phyloP scores from a whole-genome alignment of 2,888 invertebrate genomes.

The Sturmia bella region DNA sequence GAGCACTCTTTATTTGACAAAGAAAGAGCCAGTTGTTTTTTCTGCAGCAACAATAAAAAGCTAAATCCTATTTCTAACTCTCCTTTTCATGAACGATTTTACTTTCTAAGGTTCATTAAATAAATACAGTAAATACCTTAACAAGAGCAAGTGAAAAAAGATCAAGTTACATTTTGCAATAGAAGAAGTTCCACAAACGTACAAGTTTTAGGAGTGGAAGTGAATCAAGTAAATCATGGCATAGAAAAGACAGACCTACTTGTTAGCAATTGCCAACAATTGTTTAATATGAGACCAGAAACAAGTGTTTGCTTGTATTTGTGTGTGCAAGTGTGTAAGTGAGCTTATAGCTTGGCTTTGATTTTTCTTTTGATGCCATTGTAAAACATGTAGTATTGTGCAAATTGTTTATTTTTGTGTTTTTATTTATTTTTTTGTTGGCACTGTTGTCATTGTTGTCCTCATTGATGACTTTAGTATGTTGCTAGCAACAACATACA shows the following conservation, averaged over 20 bases:
- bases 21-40: neutral
- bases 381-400: constrained; percentile 60
- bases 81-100: constrained; percentile 28
- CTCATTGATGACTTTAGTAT: constrained; percentile 58
- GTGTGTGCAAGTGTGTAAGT: constrained; percentile 8
- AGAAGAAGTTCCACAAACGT: constrained; percentile 37
- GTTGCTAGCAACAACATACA: constrained; percentile 30
- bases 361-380: constrained; percentile 55
- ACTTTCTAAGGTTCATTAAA: constrained; percentile 52
- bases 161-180: constrained; percentile 22
- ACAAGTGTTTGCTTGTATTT: constrained; percentile 35
- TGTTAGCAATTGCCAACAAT: constrained; percentile 63
- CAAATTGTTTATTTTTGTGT: constrained; percentile 64
- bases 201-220: constrained; percentile 40
- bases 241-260: constrained; percentile 61
- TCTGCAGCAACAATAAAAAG: neutral
- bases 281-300: constrained; percentile 12
- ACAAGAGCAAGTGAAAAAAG: constrained; percentile 7
- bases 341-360: constrained; percentile 41
- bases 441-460: constrained; percentile 63
- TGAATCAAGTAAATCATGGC: constrained; percentile 65
- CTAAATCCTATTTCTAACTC: constrained; percentile 2
- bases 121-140: constrained; percentile 1
- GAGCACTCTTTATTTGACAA: too few species aligned
- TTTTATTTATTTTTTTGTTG: constrained; percentile 45